Evolutionary conservation across 2,888 invertebrate genomes (phyloP).

Genomic region (Theodoxus fluviatilis): DNA sequence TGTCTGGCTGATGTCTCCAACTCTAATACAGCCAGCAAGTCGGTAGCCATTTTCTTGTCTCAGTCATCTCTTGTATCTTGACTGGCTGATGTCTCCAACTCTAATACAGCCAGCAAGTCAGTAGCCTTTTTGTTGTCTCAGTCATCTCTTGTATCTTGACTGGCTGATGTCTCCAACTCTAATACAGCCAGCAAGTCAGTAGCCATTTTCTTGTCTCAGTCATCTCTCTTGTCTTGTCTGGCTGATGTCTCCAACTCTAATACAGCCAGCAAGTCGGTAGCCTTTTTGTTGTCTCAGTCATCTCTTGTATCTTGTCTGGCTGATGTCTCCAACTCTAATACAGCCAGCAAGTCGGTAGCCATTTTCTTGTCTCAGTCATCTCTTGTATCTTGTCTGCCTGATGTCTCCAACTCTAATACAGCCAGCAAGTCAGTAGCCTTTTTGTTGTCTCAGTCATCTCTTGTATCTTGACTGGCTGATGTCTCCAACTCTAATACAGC

Average conservation of each 20-base stretch:
- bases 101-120: background rate
- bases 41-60: conserved; percentile 30
- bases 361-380: background rate
- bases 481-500: too few species aligned
- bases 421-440: background rate
- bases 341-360: conserved; percentile 46
- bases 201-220: background rate
- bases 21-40: conserved; percentile 44
- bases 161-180: background rate
- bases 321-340: conserved; percentile 16
- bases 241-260: background rate
- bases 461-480: background rate
- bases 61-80: background rate
- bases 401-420: background rate
- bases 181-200: conserved; percentile 47
- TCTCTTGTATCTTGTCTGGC: background rate
- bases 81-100: background rate
- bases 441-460: background rate
- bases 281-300: background rate
- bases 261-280: background rate
- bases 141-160: background rate
- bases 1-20: background rate
- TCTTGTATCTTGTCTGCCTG: background rate
- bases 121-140: background rate
- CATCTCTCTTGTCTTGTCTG: background rate